These are phyloP conservation scores for Phyllopteryx taeniolatus DNA, from an alignment of 2,113 vertebrate genomes.

Conservation along the genomic window DNA sequence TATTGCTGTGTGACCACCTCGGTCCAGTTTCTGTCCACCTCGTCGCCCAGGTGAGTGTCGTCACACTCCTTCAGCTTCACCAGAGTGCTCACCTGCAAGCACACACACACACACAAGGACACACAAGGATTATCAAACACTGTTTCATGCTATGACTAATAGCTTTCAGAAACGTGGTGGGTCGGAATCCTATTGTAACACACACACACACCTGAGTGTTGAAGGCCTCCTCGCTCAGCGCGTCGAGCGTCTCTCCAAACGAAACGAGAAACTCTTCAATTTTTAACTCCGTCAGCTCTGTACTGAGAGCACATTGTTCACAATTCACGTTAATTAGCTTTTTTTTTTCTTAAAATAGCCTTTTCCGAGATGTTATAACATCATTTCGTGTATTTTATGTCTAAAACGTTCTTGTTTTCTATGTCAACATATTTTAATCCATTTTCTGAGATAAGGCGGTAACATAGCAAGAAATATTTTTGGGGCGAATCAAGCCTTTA, in stretches of 20 bases:
- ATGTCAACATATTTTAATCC: no score
- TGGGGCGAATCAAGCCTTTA: no score
- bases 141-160: not conserved
- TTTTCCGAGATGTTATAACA: no score
- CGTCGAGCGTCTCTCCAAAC: slow-evolving; percentile 84
- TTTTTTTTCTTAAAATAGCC: no score
- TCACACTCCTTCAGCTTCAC: slow-evolving; percentile 96
- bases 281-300: slow-evolving; percentile 90
- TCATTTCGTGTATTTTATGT: no score
- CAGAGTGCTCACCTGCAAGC: slow-evolving; percentile 84
- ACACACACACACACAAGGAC: not conserved
- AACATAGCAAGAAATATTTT: no score
- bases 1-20: slow-evolving; percentile 94
- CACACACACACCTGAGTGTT: slow-evolving; percentile 70
- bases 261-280: slow-evolving; percentile 92
- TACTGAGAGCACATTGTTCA: slow-evolving; percentile 69
- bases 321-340: not conserved
- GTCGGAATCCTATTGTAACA: not conserved
- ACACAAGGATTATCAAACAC: not conserved
- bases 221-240: slow-evolving; percentile 88
- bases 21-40: slow-evolving; percentile 94
- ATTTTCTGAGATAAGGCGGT: no score
- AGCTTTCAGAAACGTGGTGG: not conserved
- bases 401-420: no score
- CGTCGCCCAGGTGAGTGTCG: slow-evolving; percentile 94